Evolutionary conservation across 2,797 vertebrate genomes (phyloP), one percentile per base, ranked within the genome.

Genomic region (Thalassophryne amazonica): DNA sequence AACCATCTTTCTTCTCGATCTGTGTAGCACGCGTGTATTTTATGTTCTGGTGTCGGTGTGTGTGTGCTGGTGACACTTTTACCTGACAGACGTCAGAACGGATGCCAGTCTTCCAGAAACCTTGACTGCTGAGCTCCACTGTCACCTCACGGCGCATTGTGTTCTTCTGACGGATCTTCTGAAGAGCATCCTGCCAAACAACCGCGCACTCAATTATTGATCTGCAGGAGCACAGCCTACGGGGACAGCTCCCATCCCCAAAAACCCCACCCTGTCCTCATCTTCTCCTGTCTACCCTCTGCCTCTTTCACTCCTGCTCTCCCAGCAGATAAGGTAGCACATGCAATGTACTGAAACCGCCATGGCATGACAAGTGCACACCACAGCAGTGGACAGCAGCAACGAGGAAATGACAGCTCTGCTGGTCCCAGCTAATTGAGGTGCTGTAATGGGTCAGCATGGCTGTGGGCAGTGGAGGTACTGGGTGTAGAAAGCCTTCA

Each of bases 91-190:
- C 95, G 0, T 98, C 97, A 24, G 97, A 98, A 52, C 97, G 94
- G 73, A 98, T 95, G 73, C 97, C 97, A 0, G 95, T 97, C 76
- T 98, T 98, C 95, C 96, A 99, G 91, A 99, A 99, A 28, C 96
- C 94, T 78, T 98, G 97, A 69, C 97, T 99, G 78, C 95, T 99
- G 38, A 99, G 89, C 76, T 99, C 97, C 25, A 99, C 97, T 0
- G 97, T 99, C 73, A 99, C 97, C 90, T 99, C 97, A 29, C 97
- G 91, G 36, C 96, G 91, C 97, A 99, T 99, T 0, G 95, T 98
- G 81, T 99, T 99, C 89, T 99, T 99, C 92, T 99, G 97, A 34
- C 96, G 92, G 76, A 98, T 99, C 88, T 98, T 98, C 85, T 99
- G 97, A 73, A 99, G 93, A 0, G 97, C 95, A 88, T 99, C 97